Conservation (phyloP, 2,797 vertebrate genomes). For the Enteromius fasciolatus region DNA sequence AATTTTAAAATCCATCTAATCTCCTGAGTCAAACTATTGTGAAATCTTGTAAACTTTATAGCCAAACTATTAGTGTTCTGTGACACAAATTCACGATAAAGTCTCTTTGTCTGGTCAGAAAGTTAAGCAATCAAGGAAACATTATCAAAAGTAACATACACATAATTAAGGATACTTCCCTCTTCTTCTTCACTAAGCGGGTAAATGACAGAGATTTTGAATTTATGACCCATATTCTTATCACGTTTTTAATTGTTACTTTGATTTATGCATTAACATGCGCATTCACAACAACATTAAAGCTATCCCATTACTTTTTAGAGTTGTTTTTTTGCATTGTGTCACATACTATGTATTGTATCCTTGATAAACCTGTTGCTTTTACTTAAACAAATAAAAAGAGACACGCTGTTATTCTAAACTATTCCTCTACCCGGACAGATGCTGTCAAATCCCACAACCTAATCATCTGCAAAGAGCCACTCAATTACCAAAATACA, state of each 20-base stretch:
- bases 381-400: neutral
- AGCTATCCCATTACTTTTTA: neutral
- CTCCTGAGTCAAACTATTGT: neutral
- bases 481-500: too few species aligned
- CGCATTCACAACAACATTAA: neutral
- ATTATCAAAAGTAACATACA: too few species aligned
- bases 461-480: too few species aligned
- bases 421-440: neutral
- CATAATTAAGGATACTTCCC: neutral
- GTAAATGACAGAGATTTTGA: neutral
- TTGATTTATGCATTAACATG: neutral
- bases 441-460: neutral
- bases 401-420: neutral
- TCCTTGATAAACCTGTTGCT: neutral
- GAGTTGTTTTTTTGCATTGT: neutral
- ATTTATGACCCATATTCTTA: neutral
- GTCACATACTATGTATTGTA: neutral
- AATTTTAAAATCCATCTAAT: neutral
- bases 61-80: neutral
- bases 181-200: neutral
- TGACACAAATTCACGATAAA: neutral
- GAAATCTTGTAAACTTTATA: neutral
- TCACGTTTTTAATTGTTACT: neutral
- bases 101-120: neutral
- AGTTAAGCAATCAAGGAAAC: neutral